Base-by-base conservation (phyloP, 1,140 invertebrate genomes). In the Nephila pilipes region DNA sequence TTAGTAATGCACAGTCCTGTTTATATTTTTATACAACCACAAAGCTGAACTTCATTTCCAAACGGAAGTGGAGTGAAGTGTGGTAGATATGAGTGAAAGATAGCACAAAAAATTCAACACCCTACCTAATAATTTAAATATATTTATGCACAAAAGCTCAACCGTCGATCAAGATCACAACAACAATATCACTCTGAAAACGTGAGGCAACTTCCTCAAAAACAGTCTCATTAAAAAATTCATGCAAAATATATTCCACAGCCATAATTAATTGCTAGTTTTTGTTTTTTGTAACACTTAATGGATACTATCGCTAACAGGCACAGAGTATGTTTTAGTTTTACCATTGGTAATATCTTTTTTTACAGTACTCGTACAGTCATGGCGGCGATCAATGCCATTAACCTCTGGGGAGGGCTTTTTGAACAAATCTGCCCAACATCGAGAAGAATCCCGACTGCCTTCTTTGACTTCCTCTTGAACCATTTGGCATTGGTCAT, bases 71-170 rank as follows among this genome's bases (percentile, higher is more conserved):
- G 32, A 92, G 81, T 57, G 57, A 92, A 85, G 29, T 92, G 60
- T 92, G 69, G 65, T 55, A 85, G 90, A 92, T 92, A 92, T 92
- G 90, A 92, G 88, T 85, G 83, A 87, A 92, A 69, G 32, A 83
- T 83, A 93, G 85, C 83, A 87, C 91, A 93, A 93, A 91, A 32
- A 93, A 57, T 91, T 60, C 89, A 83, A 36, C 55, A 80, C 85
- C 60, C 65, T 87, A 93, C 36, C 83, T 93, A 93, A 93, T 93
- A 93, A 93, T 93, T 93, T 93, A 93, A 93, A 93, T 93, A 92
- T 90, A 90, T 90, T 85, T 92, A 92, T 93, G 91, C 91, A 93
- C 91, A 93, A 93, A 92, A 93, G 91, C 91, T 93, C 91, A 93
- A 93, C 65, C 91, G 16, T 75, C 85, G 83, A 85, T 92, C 90